phyloP scores from a whole-genome alignment of 92 coral and sea anemone species.

The Zoanthus solanderi region DNA sequence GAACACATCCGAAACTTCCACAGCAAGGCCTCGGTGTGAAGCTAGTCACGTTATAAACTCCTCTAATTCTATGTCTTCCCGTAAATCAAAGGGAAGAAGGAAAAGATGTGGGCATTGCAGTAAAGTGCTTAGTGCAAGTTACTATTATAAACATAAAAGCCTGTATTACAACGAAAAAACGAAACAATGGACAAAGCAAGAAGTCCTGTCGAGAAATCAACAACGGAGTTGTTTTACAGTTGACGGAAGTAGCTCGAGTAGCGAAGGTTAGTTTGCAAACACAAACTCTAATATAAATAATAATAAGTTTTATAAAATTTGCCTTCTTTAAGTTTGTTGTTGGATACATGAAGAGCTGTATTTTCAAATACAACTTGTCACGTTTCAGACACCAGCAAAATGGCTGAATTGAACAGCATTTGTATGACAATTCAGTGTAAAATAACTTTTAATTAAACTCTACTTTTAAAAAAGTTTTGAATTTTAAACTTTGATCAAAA shows the following conservation, averaged over 20 bases:
- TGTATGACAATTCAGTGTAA: not conserved
- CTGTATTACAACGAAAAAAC: conserved; percentile 4
- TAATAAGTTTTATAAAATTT: too few species aligned
- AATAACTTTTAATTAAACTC: not conserved
- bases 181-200: not conserved
- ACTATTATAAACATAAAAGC: conserved; percentile 1
- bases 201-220: not conserved
- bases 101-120: conserved; percentile 8
- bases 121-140: conserved; percentile 14
- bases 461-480: not conserved
- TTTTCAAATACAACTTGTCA: not conserved
- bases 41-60: not conserved
- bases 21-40: not conserved
- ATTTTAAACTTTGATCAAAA: not conserved
- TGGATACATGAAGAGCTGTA: not conserved
- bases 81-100: not conserved
- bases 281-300: not conserved
- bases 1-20: conserved; percentile 4
- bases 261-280: conserved; percentile 8
- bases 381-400: not conserved
- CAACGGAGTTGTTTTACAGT: conserved; percentile 10
- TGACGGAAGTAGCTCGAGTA: conserved; percentile 7
- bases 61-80: not conserved
- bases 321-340: not conserved
- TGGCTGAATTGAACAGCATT: not conserved